Evolutionary conservation across 2,113 vertebrate species (phyloP).

Genomic region (Anser cygnoides): DNA sequence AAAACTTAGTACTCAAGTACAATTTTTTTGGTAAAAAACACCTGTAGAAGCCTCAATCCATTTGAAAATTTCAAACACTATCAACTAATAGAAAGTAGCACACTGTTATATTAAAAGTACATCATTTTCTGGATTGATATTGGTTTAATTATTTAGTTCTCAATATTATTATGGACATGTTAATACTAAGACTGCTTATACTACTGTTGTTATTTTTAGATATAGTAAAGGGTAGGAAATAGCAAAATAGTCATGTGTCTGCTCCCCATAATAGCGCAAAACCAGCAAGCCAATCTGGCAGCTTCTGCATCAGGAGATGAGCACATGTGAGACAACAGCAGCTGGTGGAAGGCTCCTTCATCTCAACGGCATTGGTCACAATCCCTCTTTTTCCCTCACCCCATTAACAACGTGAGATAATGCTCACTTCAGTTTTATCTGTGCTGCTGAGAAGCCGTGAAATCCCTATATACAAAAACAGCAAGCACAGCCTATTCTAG

Average conservation of each 20-base stretch:
- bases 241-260: not conserved
- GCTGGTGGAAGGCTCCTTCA: not conserved
- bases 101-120: not conserved
- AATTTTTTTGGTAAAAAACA: not conserved
- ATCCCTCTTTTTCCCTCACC: not conserved
- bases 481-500: not conserved
- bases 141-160: not conserved
- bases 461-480: accelerated
- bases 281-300: not conserved
- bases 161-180: not conserved
- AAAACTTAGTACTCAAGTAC: not conserved
- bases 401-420: no score
- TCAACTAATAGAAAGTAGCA: not conserved
- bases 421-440: not conserved
- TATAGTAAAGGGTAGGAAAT: not conserved
- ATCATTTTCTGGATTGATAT: not conserved
- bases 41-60: not conserved
- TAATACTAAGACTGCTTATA: not conserved
- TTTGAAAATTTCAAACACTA: not conserved
- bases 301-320: not conserved
- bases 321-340: not conserved
- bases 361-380: not conserved
- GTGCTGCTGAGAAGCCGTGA: not conserved
- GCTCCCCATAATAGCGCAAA: not conserved
- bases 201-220: not conserved